phyloP scores from a whole-genome alignment of 2,888 invertebrate species.

The Priapulus caudatus region DNA sequence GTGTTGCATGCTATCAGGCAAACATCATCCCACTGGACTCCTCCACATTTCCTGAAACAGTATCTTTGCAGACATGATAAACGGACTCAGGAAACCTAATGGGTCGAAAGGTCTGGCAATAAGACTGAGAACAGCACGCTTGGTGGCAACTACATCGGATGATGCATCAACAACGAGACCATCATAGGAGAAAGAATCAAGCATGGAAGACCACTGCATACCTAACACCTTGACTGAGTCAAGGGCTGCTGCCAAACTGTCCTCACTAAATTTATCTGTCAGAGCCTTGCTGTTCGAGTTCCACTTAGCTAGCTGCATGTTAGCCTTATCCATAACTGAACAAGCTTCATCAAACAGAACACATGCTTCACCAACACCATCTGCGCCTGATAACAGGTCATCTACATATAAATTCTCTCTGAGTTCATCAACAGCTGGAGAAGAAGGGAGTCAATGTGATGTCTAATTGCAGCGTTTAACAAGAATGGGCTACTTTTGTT shows the following conservation, averaged over 20 bases:
- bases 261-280: no score
- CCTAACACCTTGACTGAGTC: no score
- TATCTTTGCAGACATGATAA: background rate
- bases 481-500: slow-evolving; percentile 14
- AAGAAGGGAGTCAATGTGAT: slow-evolving; percentile 9
- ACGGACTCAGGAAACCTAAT: background rate
- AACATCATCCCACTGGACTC: background rate
- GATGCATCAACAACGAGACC: slow-evolving; percentile 4
- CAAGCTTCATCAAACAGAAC: no score
- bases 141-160: background rate
- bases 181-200: slow-evolving; percentile 7
- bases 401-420: no score
- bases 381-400: no score
- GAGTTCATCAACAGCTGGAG: slow-evolving; percentile 10
- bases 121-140: background rate
- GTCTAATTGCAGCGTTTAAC: slow-evolving; percentile 15
- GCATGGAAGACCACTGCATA: no score
- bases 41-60: background rate
- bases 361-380: no score
- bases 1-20: background rate
- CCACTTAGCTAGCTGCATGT: no score
- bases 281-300: no score
- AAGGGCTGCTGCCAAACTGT: no score
- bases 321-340: no score
- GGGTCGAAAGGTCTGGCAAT: background rate